Evolutionary conservation across 53 echinoderm and acorn worm genomes (phyloP).

Genomic region (Arbacia lixula): DNA sequence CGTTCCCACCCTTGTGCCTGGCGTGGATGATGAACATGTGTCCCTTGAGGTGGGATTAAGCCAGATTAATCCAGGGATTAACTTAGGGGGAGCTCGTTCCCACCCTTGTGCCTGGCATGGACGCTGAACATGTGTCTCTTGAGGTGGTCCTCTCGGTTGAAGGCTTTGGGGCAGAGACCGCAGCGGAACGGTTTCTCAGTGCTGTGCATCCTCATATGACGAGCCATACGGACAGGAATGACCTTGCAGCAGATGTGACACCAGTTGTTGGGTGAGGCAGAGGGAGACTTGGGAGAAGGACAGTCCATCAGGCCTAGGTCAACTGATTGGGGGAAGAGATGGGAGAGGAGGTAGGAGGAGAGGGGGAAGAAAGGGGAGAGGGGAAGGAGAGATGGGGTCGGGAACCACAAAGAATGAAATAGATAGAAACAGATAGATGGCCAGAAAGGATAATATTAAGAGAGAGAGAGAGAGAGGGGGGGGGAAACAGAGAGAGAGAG

Average conservation of each 20-base stretch:
- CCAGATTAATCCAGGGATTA: too few species aligned
- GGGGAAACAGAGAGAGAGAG: too few species aligned
- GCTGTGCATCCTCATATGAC: conserved; percentile 6
- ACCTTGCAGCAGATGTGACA: conserved; percentile 2
- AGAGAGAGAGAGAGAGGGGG: too few species aligned
- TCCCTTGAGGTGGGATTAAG: too few species aligned
- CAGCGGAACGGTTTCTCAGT: conserved; percentile 3
- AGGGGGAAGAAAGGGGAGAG: neutral
- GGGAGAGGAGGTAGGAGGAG: neutral
- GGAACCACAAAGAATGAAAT: too few species aligned
- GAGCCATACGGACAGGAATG: neutral
- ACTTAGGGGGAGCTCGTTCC: too few species aligned
- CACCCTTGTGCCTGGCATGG: neutral
- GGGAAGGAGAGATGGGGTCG: neutral
- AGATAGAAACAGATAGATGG: too few species aligned
- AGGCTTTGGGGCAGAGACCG: neutral
- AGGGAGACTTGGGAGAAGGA: neutral
- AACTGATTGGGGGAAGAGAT: neutral
- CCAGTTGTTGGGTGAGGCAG: neutral
- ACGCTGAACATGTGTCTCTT: neutral
- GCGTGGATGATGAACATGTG: too few species aligned
- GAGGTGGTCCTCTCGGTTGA: conserved; percentile 2
- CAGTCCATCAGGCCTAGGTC: neutral
- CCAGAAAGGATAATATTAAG: too few species aligned
- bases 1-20: too few species aligned